Percentiles rank a stretch among this genome's conserved stretches.
These are phyloP conservation scores for Pseudanteris insignis DNA, from an alignment of 2,888 invertebrate genomes.

Conservation along the genomic window DNA sequence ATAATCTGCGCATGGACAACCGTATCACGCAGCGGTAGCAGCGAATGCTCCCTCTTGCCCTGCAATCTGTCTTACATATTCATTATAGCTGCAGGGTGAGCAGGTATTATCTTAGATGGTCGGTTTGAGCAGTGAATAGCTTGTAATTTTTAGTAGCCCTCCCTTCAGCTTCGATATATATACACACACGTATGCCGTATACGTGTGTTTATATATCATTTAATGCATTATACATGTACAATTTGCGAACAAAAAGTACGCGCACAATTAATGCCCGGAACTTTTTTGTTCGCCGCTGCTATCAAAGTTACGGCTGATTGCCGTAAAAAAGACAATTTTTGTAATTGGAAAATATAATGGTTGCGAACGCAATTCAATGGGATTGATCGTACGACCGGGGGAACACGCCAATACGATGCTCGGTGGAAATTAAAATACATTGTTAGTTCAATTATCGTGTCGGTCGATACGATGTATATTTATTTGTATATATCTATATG, in stretches of 20 bases:
- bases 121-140: conserved; percentile 65
- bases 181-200: too few species aligned
- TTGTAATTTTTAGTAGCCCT: conserved; percentile 65
- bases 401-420: too few species aligned
- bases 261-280: conserved; percentile 30
- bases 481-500: too few species aligned
- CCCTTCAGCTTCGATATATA: conserved; percentile 43
- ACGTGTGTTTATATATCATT: conserved; percentile 46
- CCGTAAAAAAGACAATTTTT: too few species aligned
- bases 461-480: too few species aligned
- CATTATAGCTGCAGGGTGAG: conserved; percentile 66
- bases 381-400: too few species aligned
- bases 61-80: conserved; percentile 67
- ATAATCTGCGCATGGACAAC: conserved; percentile 63
- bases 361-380: too few species aligned
- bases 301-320: too few species aligned
- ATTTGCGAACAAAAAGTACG: conserved; percentile 21
- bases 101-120: conserved; percentile 66
- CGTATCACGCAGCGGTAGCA: conserved; percentile 65
- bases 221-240: conserved; percentile 43
- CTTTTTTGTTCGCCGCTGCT: too few species aligned
- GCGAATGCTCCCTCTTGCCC: conserved; percentile 64
- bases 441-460: too few species aligned
- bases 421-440: not conserved
- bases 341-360: too few species aligned